These are phyloP conservation scores for Dendroctonus ponderosae DNA, from an alignment of 1,140 invertebrate species.

Conservation along the genomic window DNA sequence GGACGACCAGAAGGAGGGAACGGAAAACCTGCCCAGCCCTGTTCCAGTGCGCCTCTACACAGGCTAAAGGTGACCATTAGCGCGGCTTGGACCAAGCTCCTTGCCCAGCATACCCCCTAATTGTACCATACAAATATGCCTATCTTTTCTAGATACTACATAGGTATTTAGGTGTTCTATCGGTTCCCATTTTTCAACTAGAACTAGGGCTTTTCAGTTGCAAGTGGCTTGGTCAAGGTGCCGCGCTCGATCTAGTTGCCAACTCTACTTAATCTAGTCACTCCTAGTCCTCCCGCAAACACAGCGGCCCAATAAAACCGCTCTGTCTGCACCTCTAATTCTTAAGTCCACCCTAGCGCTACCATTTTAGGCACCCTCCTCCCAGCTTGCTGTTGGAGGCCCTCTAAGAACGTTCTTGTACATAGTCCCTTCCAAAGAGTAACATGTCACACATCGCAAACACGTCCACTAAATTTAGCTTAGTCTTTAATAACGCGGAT, in stretches of 20 bases:
- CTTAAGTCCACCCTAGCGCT: too few relatives aligned
- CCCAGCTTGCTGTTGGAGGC: too few relatives aligned
- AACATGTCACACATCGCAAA: conserved; percentile 49
- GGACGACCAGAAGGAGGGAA: conserved; percentile 9
- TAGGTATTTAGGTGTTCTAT: conserved; percentile 33
- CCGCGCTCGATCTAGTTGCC: too few relatives aligned
- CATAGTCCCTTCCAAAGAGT: conserved; percentile 43
- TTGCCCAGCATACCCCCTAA: too few relatives aligned
- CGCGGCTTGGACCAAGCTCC: too few relatives aligned
- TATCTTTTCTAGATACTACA: conserved; percentile 5
- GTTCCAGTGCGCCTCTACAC: conserved; percentile 44
- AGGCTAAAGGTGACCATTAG: conserved; percentile 32
- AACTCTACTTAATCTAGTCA: too few relatives aligned
- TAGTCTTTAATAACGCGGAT: conserved; percentile 34
- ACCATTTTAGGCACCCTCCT: too few relatives aligned
- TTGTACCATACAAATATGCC: conserved; percentile 1
- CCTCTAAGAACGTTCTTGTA: conserved; percentile 8
- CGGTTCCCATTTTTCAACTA: conserved; percentile 23
- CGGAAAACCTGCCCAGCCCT: conserved; percentile 31
- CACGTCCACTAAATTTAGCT: conserved; percentile 51
- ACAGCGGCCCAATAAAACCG: too few relatives aligned
- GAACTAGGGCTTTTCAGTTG: too few relatives aligned
- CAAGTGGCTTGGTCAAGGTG: not conserved
- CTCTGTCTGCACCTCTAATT: too few relatives aligned
- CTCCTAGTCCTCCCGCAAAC: too few relatives aligned